phyloP scores from a whole-genome alignment of 2,113 vertebrate species.

The Corvus moneduloides region DNA sequence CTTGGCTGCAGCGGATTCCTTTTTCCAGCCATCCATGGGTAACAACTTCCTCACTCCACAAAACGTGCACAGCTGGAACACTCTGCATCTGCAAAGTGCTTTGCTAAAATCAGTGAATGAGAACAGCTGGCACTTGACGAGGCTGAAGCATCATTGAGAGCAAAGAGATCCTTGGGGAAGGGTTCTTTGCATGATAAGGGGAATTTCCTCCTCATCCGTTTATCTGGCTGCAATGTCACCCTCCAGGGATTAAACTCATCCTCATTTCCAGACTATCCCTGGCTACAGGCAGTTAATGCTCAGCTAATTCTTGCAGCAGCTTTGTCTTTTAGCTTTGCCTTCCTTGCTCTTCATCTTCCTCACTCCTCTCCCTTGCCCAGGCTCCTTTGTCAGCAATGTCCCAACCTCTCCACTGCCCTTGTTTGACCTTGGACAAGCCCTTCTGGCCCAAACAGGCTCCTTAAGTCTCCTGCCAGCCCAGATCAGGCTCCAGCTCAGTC shows the following conservation, averaged over 20 bases:
- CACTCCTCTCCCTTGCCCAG: neutral
- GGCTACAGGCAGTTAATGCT: neutral
- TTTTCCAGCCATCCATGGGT: neutral
- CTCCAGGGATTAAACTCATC: neutral
- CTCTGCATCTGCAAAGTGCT: neutral
- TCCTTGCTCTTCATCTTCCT: neutral
- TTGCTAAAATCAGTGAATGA: neutral
- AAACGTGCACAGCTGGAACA: neutral
- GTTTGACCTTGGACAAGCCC: neutral
- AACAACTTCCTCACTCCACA: neutral
- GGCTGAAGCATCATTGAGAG: neutral
- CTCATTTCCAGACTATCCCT: neutral
- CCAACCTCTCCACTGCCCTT: neutral
- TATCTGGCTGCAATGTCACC: neutral
- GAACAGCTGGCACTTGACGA: neutral
- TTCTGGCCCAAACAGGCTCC: neutral
- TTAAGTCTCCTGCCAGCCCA: neutral
- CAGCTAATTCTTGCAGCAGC: neutral
- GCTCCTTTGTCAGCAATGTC: neutral
- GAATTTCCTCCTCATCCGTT: conserved; percentile 27
- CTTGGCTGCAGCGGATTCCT: neutral
- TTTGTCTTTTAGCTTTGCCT: neutral
- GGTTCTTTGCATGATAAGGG: neutral
- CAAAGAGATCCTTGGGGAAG: conserved; percentile 5
- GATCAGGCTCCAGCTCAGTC: neutral